Evolutionary conservation across 2,113 vertebrate genomes (phyloP).

Genomic region (Nanorana parkeri): DNA sequence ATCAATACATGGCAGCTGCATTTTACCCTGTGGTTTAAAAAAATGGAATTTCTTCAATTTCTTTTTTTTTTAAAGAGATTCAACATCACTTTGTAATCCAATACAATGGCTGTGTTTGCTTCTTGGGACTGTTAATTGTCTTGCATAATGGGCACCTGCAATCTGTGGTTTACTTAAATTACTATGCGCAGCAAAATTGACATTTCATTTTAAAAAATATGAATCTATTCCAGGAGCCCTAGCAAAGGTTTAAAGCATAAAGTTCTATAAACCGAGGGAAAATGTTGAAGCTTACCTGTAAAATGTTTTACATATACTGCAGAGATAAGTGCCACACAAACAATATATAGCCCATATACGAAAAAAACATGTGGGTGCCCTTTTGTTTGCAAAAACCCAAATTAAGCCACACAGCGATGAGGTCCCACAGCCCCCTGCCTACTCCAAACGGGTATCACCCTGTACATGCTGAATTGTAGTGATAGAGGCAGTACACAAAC

Average conservation of each 20-base stretch:
- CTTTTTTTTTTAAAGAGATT: not conserved
- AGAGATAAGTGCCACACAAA: not conserved
- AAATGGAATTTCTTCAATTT: not conserved
- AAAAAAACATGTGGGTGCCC: no score
- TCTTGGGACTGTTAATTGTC: constrained; percentile 14
- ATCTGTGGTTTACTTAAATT: constrained; percentile 34
- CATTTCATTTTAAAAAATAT: not conserved
- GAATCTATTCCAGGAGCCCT: not conserved
- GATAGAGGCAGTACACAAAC: no score
- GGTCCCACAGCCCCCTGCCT: no score
- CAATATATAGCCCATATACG: not conserved
- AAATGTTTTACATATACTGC: not conserved
- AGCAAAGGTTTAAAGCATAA: not conserved
- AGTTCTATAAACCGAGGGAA: not conserved
- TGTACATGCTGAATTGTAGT: no score
- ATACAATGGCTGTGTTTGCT: constrained; percentile 10
- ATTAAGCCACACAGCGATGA: no score
- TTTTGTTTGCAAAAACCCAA: no score
- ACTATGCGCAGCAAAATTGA: constrained; percentile 4
- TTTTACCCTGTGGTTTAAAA: constrained; percentile 23
- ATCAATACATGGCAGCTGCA: not conserved
- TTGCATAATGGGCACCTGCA: constrained; percentile 7
- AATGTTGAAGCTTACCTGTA: not conserved
- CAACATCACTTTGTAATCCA: not conserved
- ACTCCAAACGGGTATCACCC: no score